phyloP scores from a whole-genome alignment of 2,113 vertebrate species.

The Antidorcas marsupialis region DNA sequence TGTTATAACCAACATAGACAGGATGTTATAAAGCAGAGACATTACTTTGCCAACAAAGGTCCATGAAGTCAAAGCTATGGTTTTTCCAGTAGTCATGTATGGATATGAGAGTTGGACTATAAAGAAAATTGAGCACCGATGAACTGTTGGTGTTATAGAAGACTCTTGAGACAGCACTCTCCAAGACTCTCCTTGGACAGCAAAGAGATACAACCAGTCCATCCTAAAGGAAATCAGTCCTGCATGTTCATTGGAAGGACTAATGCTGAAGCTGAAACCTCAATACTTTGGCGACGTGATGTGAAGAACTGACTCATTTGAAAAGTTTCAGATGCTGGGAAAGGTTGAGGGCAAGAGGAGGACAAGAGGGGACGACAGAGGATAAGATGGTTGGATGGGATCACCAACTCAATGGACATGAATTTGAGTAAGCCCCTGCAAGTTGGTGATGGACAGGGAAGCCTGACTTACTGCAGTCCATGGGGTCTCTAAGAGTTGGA shows the following conservation, averaged over 20 bases:
- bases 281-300: neutral
- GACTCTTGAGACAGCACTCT: neutral
- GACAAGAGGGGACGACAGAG: neutral
- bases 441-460: neutral
- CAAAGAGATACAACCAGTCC: neutral
- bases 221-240: neutral
- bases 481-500: neutral
- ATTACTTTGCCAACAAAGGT: neutral
- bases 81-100: neutral
- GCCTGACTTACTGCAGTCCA: neutral
- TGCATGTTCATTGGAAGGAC: neutral
- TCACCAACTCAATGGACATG: neutral
- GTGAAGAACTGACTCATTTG: neutral
- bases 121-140: neutral
- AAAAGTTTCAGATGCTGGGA: neutral
- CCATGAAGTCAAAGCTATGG: neutral
- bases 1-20: neutral
- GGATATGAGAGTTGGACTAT: neutral
- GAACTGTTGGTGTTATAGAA: neutral
- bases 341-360: neutral
- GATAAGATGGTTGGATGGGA: neutral
- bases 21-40: neutral
- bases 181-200: neutral
- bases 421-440: neutral
- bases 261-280: neutral